Conservation (phyloP, 2,113 vertebrate genomes). For the Hydropotes inermis region DNA sequence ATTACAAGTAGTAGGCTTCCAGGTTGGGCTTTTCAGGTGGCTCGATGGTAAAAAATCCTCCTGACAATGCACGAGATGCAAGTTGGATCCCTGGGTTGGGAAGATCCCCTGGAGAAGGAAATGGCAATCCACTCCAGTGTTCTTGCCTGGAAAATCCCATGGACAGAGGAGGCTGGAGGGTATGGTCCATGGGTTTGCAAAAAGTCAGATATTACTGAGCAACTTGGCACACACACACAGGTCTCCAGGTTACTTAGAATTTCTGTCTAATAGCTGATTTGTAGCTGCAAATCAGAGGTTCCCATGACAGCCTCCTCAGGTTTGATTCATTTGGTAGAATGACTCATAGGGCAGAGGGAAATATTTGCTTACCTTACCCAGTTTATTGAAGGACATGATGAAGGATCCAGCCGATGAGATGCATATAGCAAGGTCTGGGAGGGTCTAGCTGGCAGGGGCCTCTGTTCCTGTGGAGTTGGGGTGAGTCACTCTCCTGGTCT, state of each 20-base stretch:
- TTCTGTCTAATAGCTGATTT: background rate
- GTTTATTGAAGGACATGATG: background rate
- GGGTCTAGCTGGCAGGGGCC: background rate
- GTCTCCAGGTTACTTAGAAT: background rate
- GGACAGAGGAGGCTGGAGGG: background rate
- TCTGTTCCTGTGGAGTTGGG: background rate
- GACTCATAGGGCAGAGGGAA: background rate
- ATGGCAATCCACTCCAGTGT: background rate
- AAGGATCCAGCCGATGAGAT: background rate
- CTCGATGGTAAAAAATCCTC: too few species aligned
- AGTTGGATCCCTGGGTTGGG: too few species aligned
- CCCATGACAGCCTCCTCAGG: background rate
- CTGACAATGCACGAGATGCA: too few species aligned
- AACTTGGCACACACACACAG: background rate
- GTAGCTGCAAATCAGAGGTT: background rate
- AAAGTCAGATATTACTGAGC: background rate
- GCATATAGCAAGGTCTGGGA: background rate
- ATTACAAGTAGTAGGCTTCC: background rate
- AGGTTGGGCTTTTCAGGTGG: too few species aligned
- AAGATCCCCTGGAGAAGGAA: background rate
- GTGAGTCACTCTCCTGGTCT: background rate
- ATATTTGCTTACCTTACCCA: background rate
- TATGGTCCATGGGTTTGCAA: background rate
- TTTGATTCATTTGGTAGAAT: background rate
- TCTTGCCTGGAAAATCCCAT: background rate